A percentile compares a stretch with the other conserved stretches of the same genome.
These are phyloP conservation scores for Synergus laeviventris DNA, from an alignment of 2,888 invertebrate species.

Conservation along the genomic window DNA sequence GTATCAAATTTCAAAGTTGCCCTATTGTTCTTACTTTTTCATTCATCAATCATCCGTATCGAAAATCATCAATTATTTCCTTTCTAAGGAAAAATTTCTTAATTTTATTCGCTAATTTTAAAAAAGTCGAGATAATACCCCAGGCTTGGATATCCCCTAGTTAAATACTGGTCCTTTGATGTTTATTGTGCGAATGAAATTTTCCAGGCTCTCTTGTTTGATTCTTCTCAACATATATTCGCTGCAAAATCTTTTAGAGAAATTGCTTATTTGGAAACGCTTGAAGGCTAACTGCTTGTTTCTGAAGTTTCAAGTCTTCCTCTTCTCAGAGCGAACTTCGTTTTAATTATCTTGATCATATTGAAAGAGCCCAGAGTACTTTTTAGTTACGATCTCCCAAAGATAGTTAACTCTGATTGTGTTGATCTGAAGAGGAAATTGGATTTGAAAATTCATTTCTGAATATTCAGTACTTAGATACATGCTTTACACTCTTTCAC, in stretches of 20 bases:
- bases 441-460: neutral
- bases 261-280: neutral
- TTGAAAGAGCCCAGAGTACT: neutral
- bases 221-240: neutral
- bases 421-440: neutral
- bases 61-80: neutral
- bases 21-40: neutral
- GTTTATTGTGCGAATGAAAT: neutral
- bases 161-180: neutral
- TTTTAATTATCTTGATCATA: slow-evolving; percentile 23
- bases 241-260: slow-evolving; percentile 9
- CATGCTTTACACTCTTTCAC: neutral
- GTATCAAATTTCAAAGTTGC: neutral
- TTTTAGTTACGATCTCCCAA: neutral
- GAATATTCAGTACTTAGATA: neutral
- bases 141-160: neutral
- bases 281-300: slow-evolving; percentile 4
- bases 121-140: neutral
- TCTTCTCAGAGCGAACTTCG: slow-evolving; percentile 4
- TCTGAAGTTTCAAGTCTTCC: slow-evolving; percentile 7
- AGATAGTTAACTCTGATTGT: neutral
- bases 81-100: neutral
- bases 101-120: neutral
- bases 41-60: neutral
- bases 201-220: neutral